Base-by-base conservation (phyloP, 2,888 invertebrate species). In the Trichacis sp. region DNA sequence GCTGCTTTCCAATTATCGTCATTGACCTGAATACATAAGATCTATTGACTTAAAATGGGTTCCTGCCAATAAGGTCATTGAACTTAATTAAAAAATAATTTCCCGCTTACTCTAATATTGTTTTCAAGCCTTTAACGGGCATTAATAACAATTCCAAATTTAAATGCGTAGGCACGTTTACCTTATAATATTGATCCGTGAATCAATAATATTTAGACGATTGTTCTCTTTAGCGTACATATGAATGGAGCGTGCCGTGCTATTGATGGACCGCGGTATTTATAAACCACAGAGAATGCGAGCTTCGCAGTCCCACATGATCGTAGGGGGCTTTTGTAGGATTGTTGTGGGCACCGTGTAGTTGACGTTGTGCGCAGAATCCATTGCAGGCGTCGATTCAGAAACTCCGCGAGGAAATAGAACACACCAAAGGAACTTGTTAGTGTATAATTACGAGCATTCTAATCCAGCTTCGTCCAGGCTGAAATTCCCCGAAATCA, bases 211-310 rank as follows among this genome's bases (percentile, higher is more conserved):
- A 49, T 45, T 59, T 59, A 56, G 56, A 12, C 6, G 4, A 62
- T 55, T 51, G 49, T 42, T 47, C 46, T 48, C 36, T 30, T 15
- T 48, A 46, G 49, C 12, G 47, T 36, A 47, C 50, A 33, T 69
- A 64, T 77, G 76, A 77, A 77, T 76, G 77, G 72, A 65, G 58
- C 69, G 65, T 65, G 70, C 64, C 68, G 69, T 68, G 72, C 73
- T 77, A 77, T 77, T 77, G 77, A 77, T 77, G 71, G 73, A 61
- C 72, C 70, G 66, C 63, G 64, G 70, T 77, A 77, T 77, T 77
- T 77, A 77, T 77, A 77, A 73, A 73, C 58, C 63, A 47, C 57
- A 53, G 61, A 61, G 68, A 64, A 62, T 67, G 64, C 56, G 58
- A 61, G 48, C 43, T 57, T 53, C 17, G 50, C 50, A 56, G 63